A percentile compares a stretch with the other conserved stretches of the same genome.
These are phyloP conservation scores for Ypsolopha sequella DNA, from an alignment of 2,888 invertebrate genomes.

Conservation along the genomic window DNA sequence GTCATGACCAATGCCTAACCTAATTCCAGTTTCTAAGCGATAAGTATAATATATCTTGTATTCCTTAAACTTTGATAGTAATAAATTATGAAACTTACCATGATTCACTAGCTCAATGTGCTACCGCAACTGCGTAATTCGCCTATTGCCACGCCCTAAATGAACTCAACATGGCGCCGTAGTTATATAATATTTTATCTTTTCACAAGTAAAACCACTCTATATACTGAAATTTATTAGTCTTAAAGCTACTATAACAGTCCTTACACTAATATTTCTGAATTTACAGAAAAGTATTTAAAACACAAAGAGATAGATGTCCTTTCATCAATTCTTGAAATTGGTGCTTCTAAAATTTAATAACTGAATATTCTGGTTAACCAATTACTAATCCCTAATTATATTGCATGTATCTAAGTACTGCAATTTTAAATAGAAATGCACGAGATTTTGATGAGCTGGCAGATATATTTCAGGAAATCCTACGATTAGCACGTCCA, in stretches of 20 bases:
- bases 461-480: not conserved
- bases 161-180: conserved; percentile 52
- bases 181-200: not conserved
- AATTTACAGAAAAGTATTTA: too few species aligned
- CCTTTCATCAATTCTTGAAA: too few species aligned
- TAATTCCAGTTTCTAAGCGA: too few species aligned
- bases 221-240: too few species aligned
- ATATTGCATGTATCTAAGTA: too few species aligned
- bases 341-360: too few species aligned
- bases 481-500: not conserved
- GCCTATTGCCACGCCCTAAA: conserved; percentile 38
- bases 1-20: too few species aligned
- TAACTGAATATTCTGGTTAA: too few species aligned
- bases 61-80: not conserved
- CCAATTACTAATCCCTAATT: too few species aligned
- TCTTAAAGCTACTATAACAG: too few species aligned
- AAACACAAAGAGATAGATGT: too few species aligned
- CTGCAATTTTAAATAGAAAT: not conserved
- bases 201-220: not conserved
- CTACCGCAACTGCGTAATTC: conserved; percentile 1
- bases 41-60: not conserved
- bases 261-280: too few species aligned
- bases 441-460: not conserved
- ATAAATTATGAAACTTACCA: conserved; percentile 41
- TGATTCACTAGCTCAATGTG: conserved; percentile 17